Conservation (phyloP, 1,140 invertebrate genomes). For the Physella acuta region DNA sequence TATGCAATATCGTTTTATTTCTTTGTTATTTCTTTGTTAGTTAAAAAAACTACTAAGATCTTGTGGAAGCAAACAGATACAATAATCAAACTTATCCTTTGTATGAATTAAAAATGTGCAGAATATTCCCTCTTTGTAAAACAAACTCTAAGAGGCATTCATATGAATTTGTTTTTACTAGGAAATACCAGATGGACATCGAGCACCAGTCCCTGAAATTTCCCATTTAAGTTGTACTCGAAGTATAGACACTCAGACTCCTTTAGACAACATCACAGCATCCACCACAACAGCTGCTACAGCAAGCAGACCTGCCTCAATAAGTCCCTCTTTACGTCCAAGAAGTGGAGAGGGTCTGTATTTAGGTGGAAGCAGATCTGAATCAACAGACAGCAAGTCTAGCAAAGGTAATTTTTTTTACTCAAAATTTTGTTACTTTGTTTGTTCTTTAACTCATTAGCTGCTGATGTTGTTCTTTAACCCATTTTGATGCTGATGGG, state of each 20-base stretch:
- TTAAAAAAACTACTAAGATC: neutral
- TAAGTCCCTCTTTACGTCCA: no score
- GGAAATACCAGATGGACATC: conserved; percentile 74
- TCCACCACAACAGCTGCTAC: conserved; percentile 49
- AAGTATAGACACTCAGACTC: conserved; percentile 82
- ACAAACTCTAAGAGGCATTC: no score
- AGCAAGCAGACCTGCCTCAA: neutral
- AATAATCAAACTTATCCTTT: neutral
- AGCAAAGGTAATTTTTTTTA: conserved; percentile 39
- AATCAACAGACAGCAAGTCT: conserved; percentile 35
- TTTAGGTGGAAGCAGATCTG: conserved; percentile 65
- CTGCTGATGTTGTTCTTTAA: no score
- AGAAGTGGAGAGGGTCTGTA: conserved; percentile 2
- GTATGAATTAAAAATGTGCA: neutral
- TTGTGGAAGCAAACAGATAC: neutral
- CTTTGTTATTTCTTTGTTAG: no score
- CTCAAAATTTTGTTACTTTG: no score
- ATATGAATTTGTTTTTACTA: conserved; percentile 23
- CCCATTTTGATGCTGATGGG: no score
- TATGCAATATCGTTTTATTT: no score
- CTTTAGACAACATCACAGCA: conserved; percentile 60
- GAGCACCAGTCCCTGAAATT: conserved; percentile 78
- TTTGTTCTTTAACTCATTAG: no score
- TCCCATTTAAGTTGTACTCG: conserved; percentile 65
- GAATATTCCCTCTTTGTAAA: no score